phyloP scores from a whole-genome alignment of 2,113 vertebrate species.

The Candoia aspera region DNA sequence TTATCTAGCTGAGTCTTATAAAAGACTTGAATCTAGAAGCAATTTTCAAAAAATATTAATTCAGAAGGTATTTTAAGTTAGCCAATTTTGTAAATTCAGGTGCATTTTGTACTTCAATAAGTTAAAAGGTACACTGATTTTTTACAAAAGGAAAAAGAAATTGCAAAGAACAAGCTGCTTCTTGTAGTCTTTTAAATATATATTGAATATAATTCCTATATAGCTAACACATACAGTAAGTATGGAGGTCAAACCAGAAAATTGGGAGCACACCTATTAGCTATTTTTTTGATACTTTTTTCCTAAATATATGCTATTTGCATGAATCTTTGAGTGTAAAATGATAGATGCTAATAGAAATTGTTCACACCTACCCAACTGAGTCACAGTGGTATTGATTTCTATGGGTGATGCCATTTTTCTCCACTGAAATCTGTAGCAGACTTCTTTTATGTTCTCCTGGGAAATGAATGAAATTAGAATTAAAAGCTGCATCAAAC shows the following conservation, averaged over 20 bases:
- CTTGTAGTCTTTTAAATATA: slow-evolving; percentile 20
- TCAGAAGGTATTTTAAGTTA: slow-evolving; percentile 1
- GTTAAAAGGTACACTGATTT: background rate
- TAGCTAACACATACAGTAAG: background rate
- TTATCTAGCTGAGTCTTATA: slow-evolving; percentile 11
- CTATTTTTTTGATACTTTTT: background rate
- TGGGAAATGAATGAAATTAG: background rate
- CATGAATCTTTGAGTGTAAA: background rate
- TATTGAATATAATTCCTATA: background rate
- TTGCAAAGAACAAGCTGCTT: fast-evolving
- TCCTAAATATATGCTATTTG: background rate
- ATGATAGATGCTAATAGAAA: background rate
- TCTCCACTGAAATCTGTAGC: background rate
- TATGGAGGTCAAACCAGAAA: background rate
- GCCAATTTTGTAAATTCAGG: slow-evolving; percentile 1
- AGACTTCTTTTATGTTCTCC: background rate
- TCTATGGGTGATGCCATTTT: background rate
- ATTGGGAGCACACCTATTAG: background rate
- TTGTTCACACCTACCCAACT: background rate
- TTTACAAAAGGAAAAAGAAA: slow-evolving; percentile 8
- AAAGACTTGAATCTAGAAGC: slow-evolving; percentile 36
- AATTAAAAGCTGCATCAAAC: background rate
- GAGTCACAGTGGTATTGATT: background rate
- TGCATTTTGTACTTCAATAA: slow-evolving; percentile 10
- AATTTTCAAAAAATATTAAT: slow-evolving; percentile 40